Evolutionary conservation across 30 jellyfish, hydroid and myxozoan species (phyloP).

Genomic region (Chrysaora quinquecirrha): DNA sequence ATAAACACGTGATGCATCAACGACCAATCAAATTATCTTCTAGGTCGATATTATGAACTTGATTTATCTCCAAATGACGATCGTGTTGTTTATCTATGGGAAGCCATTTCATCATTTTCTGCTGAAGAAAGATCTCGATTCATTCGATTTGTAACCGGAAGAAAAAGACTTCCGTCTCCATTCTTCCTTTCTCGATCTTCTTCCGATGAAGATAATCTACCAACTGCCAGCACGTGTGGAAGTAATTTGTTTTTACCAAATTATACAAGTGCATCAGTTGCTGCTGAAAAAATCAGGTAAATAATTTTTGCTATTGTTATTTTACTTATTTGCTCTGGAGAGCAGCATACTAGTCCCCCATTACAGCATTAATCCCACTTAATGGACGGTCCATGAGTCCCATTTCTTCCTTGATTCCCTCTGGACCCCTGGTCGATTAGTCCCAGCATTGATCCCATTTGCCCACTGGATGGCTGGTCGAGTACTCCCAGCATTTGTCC

Average conservation of each 20-base stretch:
- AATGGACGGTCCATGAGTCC: not conserved
- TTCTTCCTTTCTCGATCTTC: constrained; percentile 79
- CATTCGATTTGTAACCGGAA: constrained; percentile 92
- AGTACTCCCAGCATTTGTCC: too few species aligned
- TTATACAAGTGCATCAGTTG: constrained; percentile 67
- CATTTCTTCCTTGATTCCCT: too few species aligned
- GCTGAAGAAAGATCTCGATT: constrained; percentile 83
- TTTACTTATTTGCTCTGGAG: not conserved
- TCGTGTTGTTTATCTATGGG: constrained; percentile 80
- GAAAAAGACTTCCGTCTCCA: constrained; percentile 89
- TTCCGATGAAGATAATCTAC: constrained; percentile 61
- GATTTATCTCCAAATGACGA: constrained; percentile 66
- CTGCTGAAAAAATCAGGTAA: constrained; percentile 86
- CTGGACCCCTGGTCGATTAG: too few species aligned
- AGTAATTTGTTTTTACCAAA: constrained; percentile 85
- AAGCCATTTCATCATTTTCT: constrained; percentile 66
- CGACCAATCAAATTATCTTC: constrained; percentile 15
- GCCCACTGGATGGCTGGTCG: too few species aligned
- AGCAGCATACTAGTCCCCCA: not conserved
- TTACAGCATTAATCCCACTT: not conserved
- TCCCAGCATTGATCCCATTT: too few species aligned
- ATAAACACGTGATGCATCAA: constrained; percentile 55
- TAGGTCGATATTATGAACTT: constrained; percentile 90
- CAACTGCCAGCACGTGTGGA: constrained; percentile 97
- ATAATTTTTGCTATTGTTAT: not conserved